Conservation (phyloP, 2,113 vertebrate genomes). For the Melanotaenia duboulayi region DNA sequence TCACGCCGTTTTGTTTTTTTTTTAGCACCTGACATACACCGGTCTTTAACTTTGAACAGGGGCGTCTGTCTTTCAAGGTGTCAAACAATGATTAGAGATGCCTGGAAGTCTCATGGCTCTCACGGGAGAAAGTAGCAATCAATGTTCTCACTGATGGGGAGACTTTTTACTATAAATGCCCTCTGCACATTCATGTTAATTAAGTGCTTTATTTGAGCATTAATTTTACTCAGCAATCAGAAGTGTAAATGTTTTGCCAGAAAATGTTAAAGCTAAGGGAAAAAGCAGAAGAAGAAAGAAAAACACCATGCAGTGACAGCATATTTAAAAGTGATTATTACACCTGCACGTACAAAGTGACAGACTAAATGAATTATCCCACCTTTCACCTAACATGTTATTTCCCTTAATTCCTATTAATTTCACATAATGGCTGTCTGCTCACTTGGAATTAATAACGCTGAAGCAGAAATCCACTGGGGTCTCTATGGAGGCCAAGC, state of each 20-base stretch:
- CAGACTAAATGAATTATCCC: conserved; percentile 62
- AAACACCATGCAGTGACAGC: background rate
- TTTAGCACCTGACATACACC: conserved; percentile 74
- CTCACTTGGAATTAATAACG: conserved; percentile 81
- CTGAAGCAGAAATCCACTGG: conserved; percentile 62
- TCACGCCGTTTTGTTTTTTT: conserved; percentile 75
- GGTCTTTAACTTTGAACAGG: conserved; percentile 82
- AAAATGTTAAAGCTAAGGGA: conserved; percentile 37
- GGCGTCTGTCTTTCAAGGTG: conserved; percentile 78
- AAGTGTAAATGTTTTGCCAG: background rate
- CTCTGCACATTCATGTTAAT: conserved; percentile 73
- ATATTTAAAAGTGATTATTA: conserved; percentile 35
- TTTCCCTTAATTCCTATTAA: conserved; percentile 77
- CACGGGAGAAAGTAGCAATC: conserved; percentile 72
- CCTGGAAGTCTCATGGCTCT: conserved; percentile 73
- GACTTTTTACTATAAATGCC: conserved; percentile 68
- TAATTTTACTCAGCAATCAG: conserved; percentile 63
- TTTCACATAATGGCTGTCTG: conserved; percentile 79
- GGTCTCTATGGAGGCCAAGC: conserved; percentile 72
- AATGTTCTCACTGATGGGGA: conserved; percentile 66
- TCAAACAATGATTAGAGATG: conserved; percentile 81
- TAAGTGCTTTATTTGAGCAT: conserved; percentile 71
- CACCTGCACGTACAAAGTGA: conserved; percentile 21
- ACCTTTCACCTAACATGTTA: conserved; percentile 73
- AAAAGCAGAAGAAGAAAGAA: background rate